These are phyloP conservation scores for Rhineura floridana DNA, from an alignment of 2,113 vertebrate genomes.

Conservation along the genomic window DNA sequence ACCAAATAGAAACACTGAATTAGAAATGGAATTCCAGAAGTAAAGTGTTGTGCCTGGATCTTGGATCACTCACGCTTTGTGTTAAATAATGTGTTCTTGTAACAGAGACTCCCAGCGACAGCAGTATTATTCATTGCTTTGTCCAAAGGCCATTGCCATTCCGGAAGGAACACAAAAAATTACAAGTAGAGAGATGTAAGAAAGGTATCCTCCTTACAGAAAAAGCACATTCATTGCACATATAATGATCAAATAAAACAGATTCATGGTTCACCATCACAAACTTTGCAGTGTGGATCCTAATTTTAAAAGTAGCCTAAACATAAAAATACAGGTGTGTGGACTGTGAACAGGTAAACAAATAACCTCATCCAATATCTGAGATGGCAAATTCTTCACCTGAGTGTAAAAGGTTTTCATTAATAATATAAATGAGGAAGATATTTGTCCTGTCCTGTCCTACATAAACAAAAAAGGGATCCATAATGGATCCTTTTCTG, in stretches of 20 bases:
- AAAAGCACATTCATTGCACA: not conserved
- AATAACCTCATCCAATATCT: not conserved
- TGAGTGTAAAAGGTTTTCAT: not conserved
- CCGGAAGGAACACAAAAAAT: not conserved
- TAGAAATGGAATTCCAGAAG: too few species aligned
- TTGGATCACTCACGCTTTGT: too few species aligned
- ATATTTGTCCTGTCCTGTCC: too few species aligned
- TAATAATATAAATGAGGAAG: not conserved
- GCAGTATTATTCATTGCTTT: not conserved
- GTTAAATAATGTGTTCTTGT: not conserved
- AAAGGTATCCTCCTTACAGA: too few species aligned
- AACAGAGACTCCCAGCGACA: not conserved
- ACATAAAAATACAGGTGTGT: not conserved
- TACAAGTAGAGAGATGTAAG: not conserved
- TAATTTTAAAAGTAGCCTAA: not conserved
- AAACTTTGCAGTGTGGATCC: too few species aligned
- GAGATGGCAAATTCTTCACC: not conserved
- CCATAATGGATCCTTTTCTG: too few species aligned
- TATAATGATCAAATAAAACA: not conserved
- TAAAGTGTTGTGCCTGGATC: too few species aligned
- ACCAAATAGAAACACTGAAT: too few species aligned
- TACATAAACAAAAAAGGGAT: not conserved
- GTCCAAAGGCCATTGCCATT: not conserved
- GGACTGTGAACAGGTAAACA: not conserved
- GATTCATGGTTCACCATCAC: too few species aligned